Conservation (phyloP, 2,113 vertebrate species). For the Nothocercus nigrocapillus region DNA sequence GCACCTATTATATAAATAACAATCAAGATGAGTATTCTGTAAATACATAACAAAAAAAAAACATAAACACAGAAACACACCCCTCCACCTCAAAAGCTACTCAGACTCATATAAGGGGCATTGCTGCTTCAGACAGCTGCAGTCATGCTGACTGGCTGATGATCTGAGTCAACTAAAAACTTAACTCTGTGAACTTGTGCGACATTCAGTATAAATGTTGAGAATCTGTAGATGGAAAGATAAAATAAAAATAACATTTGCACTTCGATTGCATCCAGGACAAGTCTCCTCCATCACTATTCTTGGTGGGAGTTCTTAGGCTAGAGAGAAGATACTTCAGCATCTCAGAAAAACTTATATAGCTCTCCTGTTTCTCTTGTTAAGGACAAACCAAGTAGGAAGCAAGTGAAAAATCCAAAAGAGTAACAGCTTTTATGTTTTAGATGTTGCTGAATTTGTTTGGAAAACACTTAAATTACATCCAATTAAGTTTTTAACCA, state of each 20-base stretch:
- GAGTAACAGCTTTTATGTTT: not conserved
- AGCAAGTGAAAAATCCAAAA: not conserved
- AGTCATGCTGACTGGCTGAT: not conserved
- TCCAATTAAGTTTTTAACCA: constrained; percentile 52
- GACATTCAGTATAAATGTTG: not conserved
- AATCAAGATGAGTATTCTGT: not conserved
- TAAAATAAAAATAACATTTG: constrained; percentile 12
- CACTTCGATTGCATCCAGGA: not conserved
- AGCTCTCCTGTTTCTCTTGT: not conserved
- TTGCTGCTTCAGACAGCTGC: not conserved
- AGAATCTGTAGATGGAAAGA: not conserved
- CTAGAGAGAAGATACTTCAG: not conserved
- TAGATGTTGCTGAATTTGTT: constrained; percentile 28
- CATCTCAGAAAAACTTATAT: not conserved
- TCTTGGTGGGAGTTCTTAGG: not conserved
- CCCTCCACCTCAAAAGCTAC: not conserved
- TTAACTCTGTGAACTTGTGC: not conserved
- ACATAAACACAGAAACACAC: not conserved
- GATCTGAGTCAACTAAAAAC: not conserved
- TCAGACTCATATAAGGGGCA: not conserved
- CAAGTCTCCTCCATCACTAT: not conserved
- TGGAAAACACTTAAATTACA: constrained; percentile 54
- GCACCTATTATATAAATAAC: not conserved
- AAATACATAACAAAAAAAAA: not conserved
- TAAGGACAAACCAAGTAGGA: not conserved